Percentiles rank a stretch among this genome's conserved stretches.
phyloP scores from a whole-genome alignment of 2,797 vertebrate genomes.

The Triplophysa bombifrons region DNA sequence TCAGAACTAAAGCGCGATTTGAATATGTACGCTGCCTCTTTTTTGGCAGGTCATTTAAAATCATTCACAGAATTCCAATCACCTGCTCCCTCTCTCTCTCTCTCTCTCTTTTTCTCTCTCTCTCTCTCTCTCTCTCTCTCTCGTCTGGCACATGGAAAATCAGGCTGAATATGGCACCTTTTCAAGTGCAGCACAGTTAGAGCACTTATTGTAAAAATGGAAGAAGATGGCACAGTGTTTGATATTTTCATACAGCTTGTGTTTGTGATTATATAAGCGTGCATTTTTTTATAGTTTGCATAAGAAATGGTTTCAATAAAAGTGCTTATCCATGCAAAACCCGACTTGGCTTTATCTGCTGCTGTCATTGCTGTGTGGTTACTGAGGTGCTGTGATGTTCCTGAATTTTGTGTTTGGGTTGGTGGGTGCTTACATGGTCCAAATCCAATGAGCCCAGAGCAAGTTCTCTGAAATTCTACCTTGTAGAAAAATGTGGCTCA shows the following conservation, averaged over 20 bases:
- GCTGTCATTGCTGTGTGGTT: background rate
- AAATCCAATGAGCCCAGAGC: background rate
- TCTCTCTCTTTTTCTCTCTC: conserved; percentile 1
- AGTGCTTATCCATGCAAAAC: background rate
- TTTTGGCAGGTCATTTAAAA: conserved; percentile 36
- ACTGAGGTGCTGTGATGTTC: background rate
- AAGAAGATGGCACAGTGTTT: background rate
- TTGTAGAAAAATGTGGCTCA: background rate
- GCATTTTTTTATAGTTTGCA: background rate
- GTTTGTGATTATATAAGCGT: background rate
- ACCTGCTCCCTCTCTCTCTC: background rate
- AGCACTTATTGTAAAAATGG: background rate
- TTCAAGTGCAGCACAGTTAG: conserved; percentile 33
- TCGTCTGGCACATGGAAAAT: conserved; percentile 23
- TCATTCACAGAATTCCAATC: conserved; percentile 21
- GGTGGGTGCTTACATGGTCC: background rate
- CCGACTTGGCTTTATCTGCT: too few species aligned
- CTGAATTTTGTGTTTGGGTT: background rate
- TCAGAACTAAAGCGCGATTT: conserved; percentile 37
- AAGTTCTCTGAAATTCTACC: background rate
- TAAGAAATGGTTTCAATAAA: too few species aligned
- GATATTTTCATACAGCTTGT: background rate
- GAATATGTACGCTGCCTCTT: conserved; percentile 19
- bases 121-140: background rate
- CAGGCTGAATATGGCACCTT: conserved; percentile 20